These are phyloP conservation scores for Diloba caeruleocephala DNA, from an alignment of 2,888 invertebrate species.

Conservation along the genomic window DNA sequence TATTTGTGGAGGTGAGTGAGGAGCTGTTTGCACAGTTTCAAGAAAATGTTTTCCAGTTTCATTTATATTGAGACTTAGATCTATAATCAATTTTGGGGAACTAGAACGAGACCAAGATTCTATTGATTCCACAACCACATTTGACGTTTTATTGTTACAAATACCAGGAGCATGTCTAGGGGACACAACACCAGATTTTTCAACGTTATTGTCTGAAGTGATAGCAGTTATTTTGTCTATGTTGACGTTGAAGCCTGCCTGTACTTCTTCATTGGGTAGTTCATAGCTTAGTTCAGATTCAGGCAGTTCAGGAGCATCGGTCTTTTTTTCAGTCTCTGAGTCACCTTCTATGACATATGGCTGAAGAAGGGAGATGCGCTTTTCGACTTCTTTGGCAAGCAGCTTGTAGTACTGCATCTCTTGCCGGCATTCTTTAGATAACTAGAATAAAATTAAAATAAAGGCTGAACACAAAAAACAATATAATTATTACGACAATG, in stretches of 20 bases:
- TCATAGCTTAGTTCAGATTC: conserved; percentile 69
- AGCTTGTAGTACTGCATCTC: conserved; percentile 92
- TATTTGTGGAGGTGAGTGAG: conserved; percentile 45
- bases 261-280: conserved; percentile 51
- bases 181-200: conserved; percentile 41
- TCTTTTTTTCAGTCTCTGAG: conserved; percentile 67
- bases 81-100: conserved; percentile 71
- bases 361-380: conserved; percentile 82
- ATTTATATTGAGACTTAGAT: conserved; percentile 73
- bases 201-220: conserved; percentile 16
- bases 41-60: conserved; percentile 58
- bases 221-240: conserved; percentile 47
- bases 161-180: conserved; percentile 29
- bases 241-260: conserved; percentile 49
- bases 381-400: conserved; percentile 91
- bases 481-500: background rate
- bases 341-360: conserved; percentile 72
- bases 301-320: conserved; percentile 75
- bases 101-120: conserved; percentile 18
- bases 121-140: conserved; percentile 46
- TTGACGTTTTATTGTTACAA: conserved; percentile 55
- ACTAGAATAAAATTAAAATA: conserved; percentile 79
- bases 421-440: conserved; percentile 90
- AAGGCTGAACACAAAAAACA: conserved; percentile 1
- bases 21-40: conserved; percentile 41